Evolutionary conservation across 1,140 invertebrate genomes (phyloP).

Genomic region (Cataglyphis hispanica): DNA sequence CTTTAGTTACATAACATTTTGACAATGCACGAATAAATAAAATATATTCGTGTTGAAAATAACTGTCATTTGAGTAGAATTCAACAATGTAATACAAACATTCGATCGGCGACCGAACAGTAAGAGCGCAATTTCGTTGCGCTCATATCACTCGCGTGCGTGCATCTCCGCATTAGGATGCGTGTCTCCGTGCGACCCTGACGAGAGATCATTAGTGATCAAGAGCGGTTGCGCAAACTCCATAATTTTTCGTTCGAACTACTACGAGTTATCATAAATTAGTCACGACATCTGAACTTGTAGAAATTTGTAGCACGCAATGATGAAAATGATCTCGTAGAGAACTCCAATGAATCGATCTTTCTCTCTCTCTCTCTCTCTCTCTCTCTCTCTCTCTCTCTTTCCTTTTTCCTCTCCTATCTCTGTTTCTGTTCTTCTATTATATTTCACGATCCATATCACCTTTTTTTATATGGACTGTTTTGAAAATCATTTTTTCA

Average conservation of each 20-base stretch:
- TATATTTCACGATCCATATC: neutral
- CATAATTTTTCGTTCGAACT: slow-evolving; percentile 29
- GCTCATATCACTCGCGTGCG: slow-evolving; percentile 21
- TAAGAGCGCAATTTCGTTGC: neutral
- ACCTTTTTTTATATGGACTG: neutral
- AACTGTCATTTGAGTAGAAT: neutral
- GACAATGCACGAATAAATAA: neutral
- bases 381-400: neutral
- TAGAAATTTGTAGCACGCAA: slow-evolving; percentile 12
- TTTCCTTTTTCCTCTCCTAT: neutral
- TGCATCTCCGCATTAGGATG: slow-evolving; percentile 40
- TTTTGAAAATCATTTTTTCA: neutral
- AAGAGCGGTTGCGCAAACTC: slow-evolving; percentile 43
- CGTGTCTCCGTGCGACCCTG: slow-evolving; percentile 29
- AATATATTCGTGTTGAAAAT: neutral
- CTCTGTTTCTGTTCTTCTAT: neutral
- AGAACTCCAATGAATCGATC: neutral
- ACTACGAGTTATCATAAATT: slow-evolving; percentile 48
- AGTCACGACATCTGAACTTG: slow-evolving; percentile 43
- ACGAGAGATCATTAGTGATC: slow-evolving; percentile 31
- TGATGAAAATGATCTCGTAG: slow-evolving; percentile 11
- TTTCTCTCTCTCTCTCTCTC: neutral
- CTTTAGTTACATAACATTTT: neutral
- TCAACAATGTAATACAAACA: neutral
- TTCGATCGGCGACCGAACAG: neutral